A percentile compares a stretch with the other conserved stretches of the same genome.
phyloP scores from a whole-genome alignment of 2,113 vertebrate species.

The Arvicanthis niloticus region DNA sequence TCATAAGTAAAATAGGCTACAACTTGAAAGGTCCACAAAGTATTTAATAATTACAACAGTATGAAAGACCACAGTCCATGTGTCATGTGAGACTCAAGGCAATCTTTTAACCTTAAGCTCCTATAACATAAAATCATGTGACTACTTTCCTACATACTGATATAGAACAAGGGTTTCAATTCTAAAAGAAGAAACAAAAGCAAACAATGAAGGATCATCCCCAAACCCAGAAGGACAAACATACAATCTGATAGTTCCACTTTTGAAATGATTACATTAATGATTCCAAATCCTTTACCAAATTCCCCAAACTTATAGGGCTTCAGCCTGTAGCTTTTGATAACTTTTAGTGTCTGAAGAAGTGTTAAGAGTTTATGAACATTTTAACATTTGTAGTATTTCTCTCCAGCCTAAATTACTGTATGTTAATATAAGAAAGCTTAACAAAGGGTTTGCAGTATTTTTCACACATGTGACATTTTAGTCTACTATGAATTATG shows the following conservation, averaged over 20 bases:
- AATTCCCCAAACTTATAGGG: background rate
- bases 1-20: background rate
- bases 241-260: background rate
- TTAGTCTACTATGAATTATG: background rate
- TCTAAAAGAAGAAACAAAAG: background rate
- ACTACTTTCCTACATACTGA: too few species aligned
- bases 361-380: background rate
- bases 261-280: background rate
- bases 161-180: background rate
- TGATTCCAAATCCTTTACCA: background rate
- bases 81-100: background rate
- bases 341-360: background rate
- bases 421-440: background rate
- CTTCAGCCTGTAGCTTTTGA: background rate
- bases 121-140: background rate
- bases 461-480: background rate
- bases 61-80: background rate
- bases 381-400: background rate
- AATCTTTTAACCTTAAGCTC: background rate
- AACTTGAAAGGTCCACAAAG: background rate
- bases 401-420: background rate
- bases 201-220: too few species aligned
- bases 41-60: too few species aligned
- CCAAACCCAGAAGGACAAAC: background rate
- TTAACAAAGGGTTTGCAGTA: background rate